A percentile compares a stretch with the other conserved stretches of the same genome.
Evolutionary conservation across 2,797 vertebrate species (phyloP).

Genomic region (Tadarida brasiliensis): DNA sequence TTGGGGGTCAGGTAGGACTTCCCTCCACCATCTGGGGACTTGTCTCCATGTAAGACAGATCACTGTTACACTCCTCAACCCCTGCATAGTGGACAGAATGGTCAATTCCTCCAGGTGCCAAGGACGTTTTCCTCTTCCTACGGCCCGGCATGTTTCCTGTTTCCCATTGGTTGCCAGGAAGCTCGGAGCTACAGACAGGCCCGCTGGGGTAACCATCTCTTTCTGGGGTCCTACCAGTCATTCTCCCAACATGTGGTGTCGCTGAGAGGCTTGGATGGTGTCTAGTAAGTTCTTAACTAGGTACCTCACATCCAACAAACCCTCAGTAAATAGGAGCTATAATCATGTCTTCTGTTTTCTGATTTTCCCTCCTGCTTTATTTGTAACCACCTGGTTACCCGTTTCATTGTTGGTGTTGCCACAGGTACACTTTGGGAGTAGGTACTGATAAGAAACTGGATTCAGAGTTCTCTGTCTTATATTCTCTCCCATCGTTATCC

Average conservation of each 20-base stretch:
- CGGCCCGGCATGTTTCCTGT: neutral
- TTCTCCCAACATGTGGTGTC: neutral
- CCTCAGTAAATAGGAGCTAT: neutral
- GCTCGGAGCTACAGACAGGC: neutral
- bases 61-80: neutral
- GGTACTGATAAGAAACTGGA: neutral
- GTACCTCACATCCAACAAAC: neutral
- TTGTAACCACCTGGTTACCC: neutral
- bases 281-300: neutral
- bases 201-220: neutral
- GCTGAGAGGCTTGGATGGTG: neutral
- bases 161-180: neutral
- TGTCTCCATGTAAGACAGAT: constrained; percentile 15
- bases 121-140: neutral
- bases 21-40: neutral
- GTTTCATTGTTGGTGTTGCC: neutral
- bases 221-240: neutral
- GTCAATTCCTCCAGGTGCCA: neutral
- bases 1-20: neutral
- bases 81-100: neutral
- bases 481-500: neutral
- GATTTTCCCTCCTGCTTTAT: neutral
- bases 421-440: neutral
- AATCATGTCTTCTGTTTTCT: neutral
- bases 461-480: neutral